Evolutionary conservation across 2,113 vertebrate species (phyloP), one percentile per base, ranked within the genome.

Genomic region (Pyrgilauda ruficollis): DNA sequence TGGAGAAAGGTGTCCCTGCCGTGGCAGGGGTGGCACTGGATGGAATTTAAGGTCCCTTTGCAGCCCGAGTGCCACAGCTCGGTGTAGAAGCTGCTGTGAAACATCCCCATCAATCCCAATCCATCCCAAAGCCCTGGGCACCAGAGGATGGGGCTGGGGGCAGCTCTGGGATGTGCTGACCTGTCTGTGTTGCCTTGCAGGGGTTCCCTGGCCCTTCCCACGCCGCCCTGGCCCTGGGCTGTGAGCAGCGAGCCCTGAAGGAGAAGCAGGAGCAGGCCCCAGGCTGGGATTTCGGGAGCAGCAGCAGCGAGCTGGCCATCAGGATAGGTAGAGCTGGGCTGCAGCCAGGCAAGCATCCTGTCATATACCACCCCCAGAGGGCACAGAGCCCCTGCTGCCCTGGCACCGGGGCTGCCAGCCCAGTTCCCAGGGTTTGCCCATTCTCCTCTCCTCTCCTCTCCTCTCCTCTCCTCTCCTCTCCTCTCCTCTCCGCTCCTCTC

Each of bases 321-420:
- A 97, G 98, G 98, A 99, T 99, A 99, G 99, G 99, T 98, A 99
- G 99, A 98, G 91, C 98, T 85, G 98, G 98, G 97, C 96, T 97
- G 46, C 97, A 97, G 74, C 94, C 99, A 99, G 99, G 99, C 99
- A 99, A 99, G 99, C 98, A 98, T 97, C 97, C 98, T 97, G 98
- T 97, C 98, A 98, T 98, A 98, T 97, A 97, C 98, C 98, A 96
- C 94, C 97, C 47, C 47, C 68, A 21, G 64, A 78, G 79, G 10
- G 74, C 23, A 1, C 13, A 49, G 44, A 15, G 9, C 46, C 47
- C 87, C 73, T 1, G 8, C 10, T 43, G 52, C 30, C 14, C 74
- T 66, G 93, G 58, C 86, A 49, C 86, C 81, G 35, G 43, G 62
- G 33, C 62, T 41, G 53, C 50, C 35, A 49, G 37, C 44, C 70